Evolutionary conservation across 2,797 vertebrate genomes (phyloP), one percentile per base, ranked within the genome.

Genomic region (Nannoperca obscura): DNA sequence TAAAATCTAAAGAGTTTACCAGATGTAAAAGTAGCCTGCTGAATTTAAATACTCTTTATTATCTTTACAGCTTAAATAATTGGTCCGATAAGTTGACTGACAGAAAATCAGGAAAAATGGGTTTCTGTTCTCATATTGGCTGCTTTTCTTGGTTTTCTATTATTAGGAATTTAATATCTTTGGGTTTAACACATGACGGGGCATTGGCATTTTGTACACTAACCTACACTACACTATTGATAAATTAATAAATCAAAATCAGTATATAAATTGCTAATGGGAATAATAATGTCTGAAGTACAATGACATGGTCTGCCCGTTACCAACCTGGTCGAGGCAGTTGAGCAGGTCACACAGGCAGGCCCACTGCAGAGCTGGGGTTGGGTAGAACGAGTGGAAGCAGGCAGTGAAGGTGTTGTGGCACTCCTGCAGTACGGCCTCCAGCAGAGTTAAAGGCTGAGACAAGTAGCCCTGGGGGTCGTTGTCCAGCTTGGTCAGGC

Each of bases 371-470:
- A 99, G 94, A 46, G 97, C 96, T 0, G 98, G 98, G 1, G 98
- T 99, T 14, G 98, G 98, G 86, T 99, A 99, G 94, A 99, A 99
- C 1, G 98, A 98, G 87, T 99, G 98, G 89, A 99, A 99, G 90
- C 98, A 99, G 86, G 97, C 97, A 7, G 98, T 99, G 88, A 99
- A 99, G 3, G 98, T 99, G 93, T 98, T 99, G 90, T 99, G 98
- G 81, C 98, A 99, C 82, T 99, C 98, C 87, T 99, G 98, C 86
- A 99, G 96, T 74, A 99, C 98, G 12, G 98, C 97, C 88, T 99
- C 98, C 27, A 99, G 92, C 67, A 99, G 96, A 38, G 97, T 98
- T 49, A 99, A 91, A 0, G 98, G 98, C 72, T 99, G 98, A 81
- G 97, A 99, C 82, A 99, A 95, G 88, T 99, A 99, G 60, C 98